Conservation (phyloP, 2,888 invertebrate species). For the Sepioteuthis lessoniana region DNA sequence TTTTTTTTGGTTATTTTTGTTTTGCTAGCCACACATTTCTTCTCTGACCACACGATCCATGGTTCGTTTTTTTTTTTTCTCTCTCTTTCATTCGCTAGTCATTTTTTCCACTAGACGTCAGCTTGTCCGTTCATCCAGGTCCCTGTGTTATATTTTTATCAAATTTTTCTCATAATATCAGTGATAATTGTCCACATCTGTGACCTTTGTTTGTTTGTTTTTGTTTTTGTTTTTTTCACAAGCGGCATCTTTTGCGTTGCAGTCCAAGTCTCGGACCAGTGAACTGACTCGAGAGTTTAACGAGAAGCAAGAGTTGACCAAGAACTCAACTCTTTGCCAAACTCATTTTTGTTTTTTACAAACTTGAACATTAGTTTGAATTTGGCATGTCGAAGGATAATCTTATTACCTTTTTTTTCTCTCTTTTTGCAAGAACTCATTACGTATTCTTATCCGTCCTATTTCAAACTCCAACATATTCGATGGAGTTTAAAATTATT, state of each 20-base stretch:
- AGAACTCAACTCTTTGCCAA: background rate
- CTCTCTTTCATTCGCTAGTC: background rate
- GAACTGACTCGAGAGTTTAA: background rate
- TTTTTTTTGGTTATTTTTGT: too few species aligned
- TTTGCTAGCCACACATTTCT: background rate
- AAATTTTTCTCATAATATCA: background rate
- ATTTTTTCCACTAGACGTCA: slow-evolving; percentile 11
- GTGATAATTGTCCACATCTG: slow-evolving; percentile 13
- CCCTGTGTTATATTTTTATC: background rate
- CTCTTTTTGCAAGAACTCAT: background rate
- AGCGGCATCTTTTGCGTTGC: background rate
- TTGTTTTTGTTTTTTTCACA: background rate
- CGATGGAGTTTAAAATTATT: background rate
- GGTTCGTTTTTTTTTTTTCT: background rate
- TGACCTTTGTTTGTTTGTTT: background rate
- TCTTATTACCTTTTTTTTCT: background rate
- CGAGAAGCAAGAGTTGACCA: background rate
- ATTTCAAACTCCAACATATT: background rate
- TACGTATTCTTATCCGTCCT: background rate
- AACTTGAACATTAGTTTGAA: background rate
- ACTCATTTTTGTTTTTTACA: background rate
- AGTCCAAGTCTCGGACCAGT: background rate
- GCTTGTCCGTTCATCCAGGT: background rate
- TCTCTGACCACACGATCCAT: background rate
- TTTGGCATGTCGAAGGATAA: background rate